phyloP scores from a whole-genome alignment of 2,113 vertebrate species.

The Chelonoidis abingdonii region DNA sequence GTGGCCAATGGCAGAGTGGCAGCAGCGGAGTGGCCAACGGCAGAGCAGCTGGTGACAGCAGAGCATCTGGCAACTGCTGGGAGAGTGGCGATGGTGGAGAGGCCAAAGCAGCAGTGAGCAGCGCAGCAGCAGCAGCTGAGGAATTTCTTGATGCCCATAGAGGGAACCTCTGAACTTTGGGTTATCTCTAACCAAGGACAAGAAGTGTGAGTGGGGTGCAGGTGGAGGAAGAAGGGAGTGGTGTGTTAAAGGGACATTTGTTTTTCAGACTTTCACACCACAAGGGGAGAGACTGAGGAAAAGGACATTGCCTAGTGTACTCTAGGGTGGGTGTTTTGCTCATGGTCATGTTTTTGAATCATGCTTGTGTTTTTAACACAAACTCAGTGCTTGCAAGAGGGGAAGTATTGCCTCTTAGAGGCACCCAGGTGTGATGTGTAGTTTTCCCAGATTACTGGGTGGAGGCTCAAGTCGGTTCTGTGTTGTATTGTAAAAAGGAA shows the following conservation, averaged over 20 bases:
- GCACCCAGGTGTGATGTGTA: background rate
- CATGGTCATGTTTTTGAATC: background rate
- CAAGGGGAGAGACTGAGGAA: background rate
- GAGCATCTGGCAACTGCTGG: too few relatives aligned
- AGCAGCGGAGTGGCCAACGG: too few relatives aligned
- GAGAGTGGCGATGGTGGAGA: background rate
- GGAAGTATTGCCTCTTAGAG: background rate
- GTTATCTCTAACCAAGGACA: too few relatives aligned
- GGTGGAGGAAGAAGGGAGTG: background rate
- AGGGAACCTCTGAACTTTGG: too few relatives aligned
- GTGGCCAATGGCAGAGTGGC: too few relatives aligned
- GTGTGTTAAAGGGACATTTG: background rate
- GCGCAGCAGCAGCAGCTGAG: background rate
- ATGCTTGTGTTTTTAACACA: background rate
- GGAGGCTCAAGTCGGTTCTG: background rate
- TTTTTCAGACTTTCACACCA: background rate
- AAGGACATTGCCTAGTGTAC: background rate
- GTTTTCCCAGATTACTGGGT: background rate
- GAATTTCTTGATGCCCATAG: background rate
- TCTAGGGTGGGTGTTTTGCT: background rate
- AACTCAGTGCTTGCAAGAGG: background rate
- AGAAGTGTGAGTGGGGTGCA: background rate
- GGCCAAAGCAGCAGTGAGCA: background rate
- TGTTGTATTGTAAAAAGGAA: background rate
- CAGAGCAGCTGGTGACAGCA: background rate